phyloP scores from a whole-genome alignment of 1,140 invertebrate genomes.

The Prorops nasuta region DNA sequence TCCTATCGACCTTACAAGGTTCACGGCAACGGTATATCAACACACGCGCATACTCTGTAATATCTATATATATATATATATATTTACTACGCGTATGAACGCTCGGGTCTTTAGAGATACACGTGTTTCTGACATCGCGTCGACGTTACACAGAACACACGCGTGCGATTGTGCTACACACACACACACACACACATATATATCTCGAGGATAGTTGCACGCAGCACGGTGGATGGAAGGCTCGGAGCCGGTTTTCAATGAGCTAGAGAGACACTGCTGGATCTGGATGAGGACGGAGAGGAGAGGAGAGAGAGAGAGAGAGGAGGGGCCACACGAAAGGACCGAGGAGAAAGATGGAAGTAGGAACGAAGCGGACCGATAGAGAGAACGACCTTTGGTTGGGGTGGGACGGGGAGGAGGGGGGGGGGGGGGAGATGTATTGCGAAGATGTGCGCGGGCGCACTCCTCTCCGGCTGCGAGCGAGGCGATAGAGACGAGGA shows the following conservation, averaged over 20 bases:
- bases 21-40: too few relatives aligned
- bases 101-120: too few relatives aligned
- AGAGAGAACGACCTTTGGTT: background rate
- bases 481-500: background rate
- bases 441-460: too few relatives aligned
- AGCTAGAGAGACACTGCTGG: conserved; percentile 10
- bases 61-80: too few relatives aligned
- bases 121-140: conserved; percentile 44
- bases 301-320: conserved; percentile 22
- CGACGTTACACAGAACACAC: conserved; percentile 37
- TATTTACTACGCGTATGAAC: too few relatives aligned
- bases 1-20: too few relatives aligned
- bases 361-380: conserved; percentile 12
- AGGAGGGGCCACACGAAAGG: conserved; percentile 3
- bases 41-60: too few relatives aligned
- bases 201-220: too few relatives aligned
- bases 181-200: background rate
- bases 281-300: conserved; percentile 13
- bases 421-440: too few relatives aligned
- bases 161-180: conserved; percentile 10
- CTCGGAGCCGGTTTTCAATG: conserved; percentile 34
- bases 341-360: conserved; percentile 6
- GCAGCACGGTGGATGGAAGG: too few relatives aligned
- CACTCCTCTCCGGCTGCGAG: background rate
- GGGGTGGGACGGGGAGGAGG: too few relatives aligned